Conservation (phyloP, 2,797 vertebrate species). For the Smutsia temminckii region DNA sequence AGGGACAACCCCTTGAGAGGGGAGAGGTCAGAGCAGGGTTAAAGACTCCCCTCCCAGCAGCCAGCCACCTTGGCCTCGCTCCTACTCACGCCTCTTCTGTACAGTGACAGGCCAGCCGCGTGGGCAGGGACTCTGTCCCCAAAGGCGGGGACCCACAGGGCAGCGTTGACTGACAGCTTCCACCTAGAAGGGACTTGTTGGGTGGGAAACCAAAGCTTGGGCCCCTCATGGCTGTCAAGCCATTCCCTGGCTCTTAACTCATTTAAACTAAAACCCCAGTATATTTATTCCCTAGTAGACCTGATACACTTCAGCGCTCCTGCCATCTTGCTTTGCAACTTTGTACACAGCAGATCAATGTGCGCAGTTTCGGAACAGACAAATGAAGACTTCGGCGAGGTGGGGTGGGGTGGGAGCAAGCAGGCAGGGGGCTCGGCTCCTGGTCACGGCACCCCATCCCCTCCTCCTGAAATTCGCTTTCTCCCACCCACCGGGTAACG, state of each 20-base stretch:
- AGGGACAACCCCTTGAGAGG: background rate
- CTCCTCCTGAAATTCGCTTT: background rate
- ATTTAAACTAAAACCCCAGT: constrained; percentile 65
- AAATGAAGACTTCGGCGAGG: constrained; percentile 66
- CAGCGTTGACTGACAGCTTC: constrained; percentile 23
- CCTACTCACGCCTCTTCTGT: background rate
- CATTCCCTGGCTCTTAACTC: constrained; percentile 40
- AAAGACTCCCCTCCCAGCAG: background rate
- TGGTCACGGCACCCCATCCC: background rate
- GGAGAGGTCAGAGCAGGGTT: background rate
- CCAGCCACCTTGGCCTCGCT: background rate
- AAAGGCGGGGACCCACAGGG: background rate
- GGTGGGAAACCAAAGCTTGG: background rate
- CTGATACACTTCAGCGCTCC: constrained; percentile 64
- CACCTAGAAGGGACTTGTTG: background rate
- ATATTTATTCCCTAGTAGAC: constrained; percentile 65
- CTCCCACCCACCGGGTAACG: background rate
- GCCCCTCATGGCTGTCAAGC: constrained; percentile 24
- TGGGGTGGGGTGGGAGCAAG: background rate
- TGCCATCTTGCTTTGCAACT: constrained; percentile 64
- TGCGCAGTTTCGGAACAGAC: constrained; percentile 62
- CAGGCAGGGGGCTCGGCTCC: too few species aligned
- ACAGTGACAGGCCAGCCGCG: background rate
- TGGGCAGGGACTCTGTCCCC: background rate
- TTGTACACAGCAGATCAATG: constrained; percentile 70